A percentile compares a stretch with the other conserved stretches of the same genome.
phyloP scores from a whole-genome alignment of 2,888 invertebrate species.

The Morpho deidamia region DNA sequence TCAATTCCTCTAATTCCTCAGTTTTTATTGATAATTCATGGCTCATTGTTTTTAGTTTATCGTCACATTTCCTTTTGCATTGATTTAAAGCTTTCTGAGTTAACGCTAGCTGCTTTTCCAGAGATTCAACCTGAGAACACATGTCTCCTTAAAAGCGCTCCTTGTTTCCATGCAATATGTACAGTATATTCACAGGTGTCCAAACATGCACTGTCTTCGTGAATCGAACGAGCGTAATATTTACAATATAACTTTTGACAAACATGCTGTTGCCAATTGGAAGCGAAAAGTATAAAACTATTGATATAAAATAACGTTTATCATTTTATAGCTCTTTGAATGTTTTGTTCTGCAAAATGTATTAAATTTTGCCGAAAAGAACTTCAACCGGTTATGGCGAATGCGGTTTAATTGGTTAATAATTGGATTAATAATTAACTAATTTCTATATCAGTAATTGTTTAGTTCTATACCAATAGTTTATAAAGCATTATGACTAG shows the following conservation, averaged over 20 bases:
- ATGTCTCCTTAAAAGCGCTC: conserved; percentile 60
- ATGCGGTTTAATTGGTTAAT: not conserved
- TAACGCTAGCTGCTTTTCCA: conserved; percentile 77
- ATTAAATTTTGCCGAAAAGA: not conserved
- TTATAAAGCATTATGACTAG: conserved; percentile 1
- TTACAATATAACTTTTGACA: conserved; percentile 16
- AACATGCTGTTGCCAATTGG: conserved; percentile 37
- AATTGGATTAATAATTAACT: not conserved
- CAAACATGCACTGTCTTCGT: conserved; percentile 52
- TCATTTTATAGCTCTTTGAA: too few species aligned
- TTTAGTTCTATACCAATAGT: conserved; percentile 14
- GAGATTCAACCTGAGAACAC: conserved; percentile 77
- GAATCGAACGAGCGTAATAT: conserved; percentile 36
- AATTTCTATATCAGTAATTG: not conserved
- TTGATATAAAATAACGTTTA: conserved; percentile 30
- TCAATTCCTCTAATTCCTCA: conserved; percentile 69
- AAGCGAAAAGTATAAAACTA: conserved; percentile 31
- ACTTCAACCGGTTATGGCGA: too few species aligned
- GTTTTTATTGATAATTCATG: conserved; percentile 78
- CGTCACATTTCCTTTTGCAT: conserved; percentile 73
- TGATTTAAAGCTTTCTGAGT: conserved; percentile 76
- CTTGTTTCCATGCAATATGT: conserved; percentile 55
- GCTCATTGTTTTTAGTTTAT: conserved; percentile 76
- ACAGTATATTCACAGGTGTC: conserved; percentile 38
- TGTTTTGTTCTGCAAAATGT: too few species aligned